Evolutionary conservation across 2,797 vertebrate species (phyloP), one percentile per base, ranked within the genome.

Genomic region (Percopsis omiscomaycus): DNA sequence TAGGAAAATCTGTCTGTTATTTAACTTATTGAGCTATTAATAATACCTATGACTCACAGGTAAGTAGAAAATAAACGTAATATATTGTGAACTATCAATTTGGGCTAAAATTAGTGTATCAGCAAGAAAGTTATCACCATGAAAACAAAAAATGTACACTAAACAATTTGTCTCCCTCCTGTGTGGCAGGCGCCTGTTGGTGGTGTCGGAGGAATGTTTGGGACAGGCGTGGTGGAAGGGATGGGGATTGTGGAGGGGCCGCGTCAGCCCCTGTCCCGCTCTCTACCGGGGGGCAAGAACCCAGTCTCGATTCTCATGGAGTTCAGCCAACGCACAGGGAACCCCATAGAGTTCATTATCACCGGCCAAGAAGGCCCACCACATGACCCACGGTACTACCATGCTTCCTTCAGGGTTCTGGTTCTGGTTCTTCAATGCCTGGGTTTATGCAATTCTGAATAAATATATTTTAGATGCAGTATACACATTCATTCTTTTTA

Each of bases 261-360:
- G 4, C 89, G 81, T 2, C 91, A 86, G 65, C 89, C 89, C 0
- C 72, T 94, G 64, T 87, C 93, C n/a, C 91, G 86, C 3, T 93
- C 52, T 28, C 73, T 95, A 29, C 92, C 93, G 2, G 92, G 94
- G 0, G 97, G 96, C 54, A 99, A 99, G 81, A 97, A 96, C 67
- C 97, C 98, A 0, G 94, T 99, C 72, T 97, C 95, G 0, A 79
- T 96, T 0, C 73, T 99, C 44, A 97, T 98, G 90, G 97, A 99
- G 72, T 96, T 96, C 32, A 93, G 96, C 42, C 97, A 99, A 66
- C 97, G 97, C 66, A 92, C 93, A 0, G 95, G 97, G 27, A 92
- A 93, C 57, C 73, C 91, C 4, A 91, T 97, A 5, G 96, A 98
- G 70, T 99, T 99, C 81, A 92, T 95, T 67, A 92, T 95, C 73